Base-by-base conservation (phyloP, 2,797 vertebrate genomes). In the Gymnocypris eckloni region DNA sequence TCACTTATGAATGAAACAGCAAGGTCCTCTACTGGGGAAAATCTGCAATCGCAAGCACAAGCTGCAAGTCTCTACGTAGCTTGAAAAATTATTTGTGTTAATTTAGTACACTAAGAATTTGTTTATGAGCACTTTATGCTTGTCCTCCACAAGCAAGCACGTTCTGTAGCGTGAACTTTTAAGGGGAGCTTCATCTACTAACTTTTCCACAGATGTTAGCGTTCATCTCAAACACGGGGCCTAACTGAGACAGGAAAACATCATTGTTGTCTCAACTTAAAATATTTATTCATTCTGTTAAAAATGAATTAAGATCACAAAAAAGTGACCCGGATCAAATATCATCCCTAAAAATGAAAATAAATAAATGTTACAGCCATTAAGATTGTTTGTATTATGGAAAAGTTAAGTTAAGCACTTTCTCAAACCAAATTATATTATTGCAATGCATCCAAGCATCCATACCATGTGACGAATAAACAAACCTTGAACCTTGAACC, bases 21-120 rank as follows among this genome's bases (percentile, higher is more conserved):
- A 83, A 11, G 54, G 81, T 82, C 85, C 87, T 87, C 88, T 87
- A 33, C 39, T 90, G 89, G 71, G 61, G 39, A 86, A 33, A 22
- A 20, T 33, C 16, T 72, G 39, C 64, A 78, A 41, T 48, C 77
- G 28, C 88, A 79, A 33, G 61, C 20, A 84, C 54, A 48, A 48
- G 5, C 28, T 25, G 73, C 54, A 64, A 3, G 6, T 80, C 45
- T 15, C 59, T 16, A 15, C 64, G 33, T 6, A 52, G 33, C 54
- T 66, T 37, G 50, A 5, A 13, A 54, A 73, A 22, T 56, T n/a
- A 39, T 59, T 8, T 0, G 18, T 9, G 75, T 56, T 39, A 6
- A n/a, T 50, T 41, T 70, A 54, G 16, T 70, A 28, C 25, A 20
- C 20, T 2, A 10, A 7, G 0, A 3, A 9, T 22, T n/a, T 37